Evolutionary conservation across 2,113 vertebrate genomes (phyloP), one percentile per base, ranked within the genome.

Genomic region (Lutjanus erythropterus): DNA sequence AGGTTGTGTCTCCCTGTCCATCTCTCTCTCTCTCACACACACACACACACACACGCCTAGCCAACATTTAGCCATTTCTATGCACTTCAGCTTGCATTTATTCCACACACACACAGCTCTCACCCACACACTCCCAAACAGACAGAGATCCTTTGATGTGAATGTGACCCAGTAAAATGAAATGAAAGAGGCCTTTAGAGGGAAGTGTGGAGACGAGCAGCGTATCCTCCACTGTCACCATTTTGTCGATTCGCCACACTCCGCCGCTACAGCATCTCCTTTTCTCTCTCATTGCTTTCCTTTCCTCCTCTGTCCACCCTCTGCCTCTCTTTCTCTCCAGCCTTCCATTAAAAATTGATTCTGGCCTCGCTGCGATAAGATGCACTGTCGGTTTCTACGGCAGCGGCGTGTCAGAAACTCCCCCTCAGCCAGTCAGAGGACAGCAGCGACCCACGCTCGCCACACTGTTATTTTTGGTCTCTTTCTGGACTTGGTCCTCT

Each of bases 91-190:
- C 46, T 76, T 18, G 35, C 58, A 76, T 77, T 80, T 46, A 25
- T 35, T 68, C 31, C 71, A 23, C 16, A 12, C 60, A 31, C 67
- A 66, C 61, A 56, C 78, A 58, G 16, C 44, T 14, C 66, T 23
- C 69, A 39, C 83, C 64, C 75, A 82, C 84, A 61, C 81, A 21
- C 71, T 66, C 56, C 61, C 61, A 31, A 50, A 75, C 81, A 78
- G 23, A 64, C 65, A 50, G 58, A 31, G 66, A 62, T 42, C 5
- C 86, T 86, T 78, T 90, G 79, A 87, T 83, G 83, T 84, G 72
- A 64, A 75, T 49, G 68, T 56, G 65, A 79, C 77, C 74, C 80
- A 82, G 78, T 77, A 85, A 72, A 77, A 71, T 52, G 71, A 53
- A 81, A 75, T 75, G 73, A 85, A 87, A 77, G 72, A 44, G 47